Evolutionary conservation across 2,888 invertebrate genomes (phyloP), one percentile per base, ranked within the genome.

Genomic region (Drosophila pegasa): DNA sequence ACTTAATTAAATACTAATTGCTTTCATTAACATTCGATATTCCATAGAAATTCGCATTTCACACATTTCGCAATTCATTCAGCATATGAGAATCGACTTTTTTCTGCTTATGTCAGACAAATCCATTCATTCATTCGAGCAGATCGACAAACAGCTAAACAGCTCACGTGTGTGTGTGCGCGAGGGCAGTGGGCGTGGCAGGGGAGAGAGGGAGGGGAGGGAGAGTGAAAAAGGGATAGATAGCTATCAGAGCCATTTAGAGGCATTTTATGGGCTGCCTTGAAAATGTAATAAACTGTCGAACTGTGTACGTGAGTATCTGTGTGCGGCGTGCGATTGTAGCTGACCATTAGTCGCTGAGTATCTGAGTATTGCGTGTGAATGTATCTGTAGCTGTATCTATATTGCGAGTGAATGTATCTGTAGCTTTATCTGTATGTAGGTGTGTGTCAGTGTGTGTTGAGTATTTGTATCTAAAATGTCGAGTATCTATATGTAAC

Each of bases 221-320:
- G 48, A 14, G 47, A 10, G 29, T 0, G 48, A 7, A 22, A 27
- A 7, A 37, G 9, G 47, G 35, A 27, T 16, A n/a, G 43, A n/a
- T n/a, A n/a, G 8, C 47, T n/a, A 40, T 16, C 18, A 22, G 66
- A 56, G 57, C 33, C 57, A 84, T 80, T 87, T 71, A 56, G 71
- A 58, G 67, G 67, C 73, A 75, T 83, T 87, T 84, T 71, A 87
- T 70, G 69, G 71, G 71, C 63, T 73, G 80, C 87, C 88, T 88
- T 88, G 87, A 80, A 88, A 84, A 67, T 69, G 77, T 75, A 74
- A 87, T 88, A 88, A 86, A 69, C 69, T 68, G 70, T 75, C 60
- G 57, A 68, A 10, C n/a, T 50, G 71, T 64, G 48, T 56, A n/a
- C 18, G 65, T 47, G 60, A 40, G 45, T 35, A 58, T 47, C 41